These are phyloP conservation scores for Theretra japonica DNA, from an alignment of 2,888 invertebrate species.

Conservation along the genomic window DNA sequence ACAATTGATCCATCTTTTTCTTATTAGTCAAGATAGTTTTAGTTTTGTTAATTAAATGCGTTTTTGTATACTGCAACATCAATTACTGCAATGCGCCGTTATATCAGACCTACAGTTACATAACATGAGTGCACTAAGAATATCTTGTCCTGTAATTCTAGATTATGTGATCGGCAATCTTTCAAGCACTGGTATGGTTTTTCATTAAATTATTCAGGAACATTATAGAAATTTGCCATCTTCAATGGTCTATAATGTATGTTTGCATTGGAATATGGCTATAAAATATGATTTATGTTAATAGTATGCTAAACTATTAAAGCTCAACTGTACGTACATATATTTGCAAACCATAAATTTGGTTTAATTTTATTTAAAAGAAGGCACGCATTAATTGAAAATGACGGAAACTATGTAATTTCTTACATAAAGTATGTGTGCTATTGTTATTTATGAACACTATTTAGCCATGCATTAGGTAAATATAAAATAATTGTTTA, in stretches of 20 bases:
- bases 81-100: slow-evolving; percentile 64
- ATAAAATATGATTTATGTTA: too few relatives aligned
- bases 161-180: background rate
- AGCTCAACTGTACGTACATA: too few relatives aligned
- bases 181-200: background rate
- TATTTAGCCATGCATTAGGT: background rate
- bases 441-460: background rate
- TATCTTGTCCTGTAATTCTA: background rate
- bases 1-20: too few relatives aligned
- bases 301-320: too few relatives aligned
- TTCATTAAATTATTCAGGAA: too few relatives aligned
- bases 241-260: too few relatives aligned
- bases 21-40: background rate
- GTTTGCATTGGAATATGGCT: too few relatives aligned
- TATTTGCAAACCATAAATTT: too few relatives aligned
- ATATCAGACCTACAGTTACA: slow-evolving; percentile 2
- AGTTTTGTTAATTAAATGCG: background rate
- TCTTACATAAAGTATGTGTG: background rate
- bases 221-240: too few relatives aligned
- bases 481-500: background rate
- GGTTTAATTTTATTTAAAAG: too few relatives aligned
- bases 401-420: background rate
- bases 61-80: slow-evolving; percentile 49
- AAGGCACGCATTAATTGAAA: background rate
- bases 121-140: background rate